A percentile compares a stretch with the other conserved stretches of the same genome.
Evolutionary conservation across 2,797 vertebrate genomes (phyloP).

Genomic region (Hyperoplus lanceolatus): DNA sequence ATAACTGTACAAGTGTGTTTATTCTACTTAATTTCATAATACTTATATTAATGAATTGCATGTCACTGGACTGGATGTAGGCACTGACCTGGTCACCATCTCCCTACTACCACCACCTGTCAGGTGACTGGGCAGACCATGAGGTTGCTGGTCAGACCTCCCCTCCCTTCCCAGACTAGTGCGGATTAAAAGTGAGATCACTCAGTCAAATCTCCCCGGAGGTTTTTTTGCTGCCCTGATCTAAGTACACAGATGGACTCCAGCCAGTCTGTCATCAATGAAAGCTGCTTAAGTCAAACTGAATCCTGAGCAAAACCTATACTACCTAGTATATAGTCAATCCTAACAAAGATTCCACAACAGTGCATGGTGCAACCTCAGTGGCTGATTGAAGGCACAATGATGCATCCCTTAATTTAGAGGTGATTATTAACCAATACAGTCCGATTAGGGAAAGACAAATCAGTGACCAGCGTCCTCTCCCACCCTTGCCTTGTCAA

Average conservation of each 20-base stretch:
- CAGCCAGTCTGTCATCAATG: slow-evolving; percentile 66
- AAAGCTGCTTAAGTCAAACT: slow-evolving; percentile 73
- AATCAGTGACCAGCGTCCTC: slow-evolving; percentile 41
- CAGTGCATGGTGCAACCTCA: slow-evolving; percentile 38
- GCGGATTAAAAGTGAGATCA: slow-evolving; percentile 82
- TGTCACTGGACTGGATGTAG: slow-evolving; percentile 3
- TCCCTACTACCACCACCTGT: slow-evolving; percentile 26
- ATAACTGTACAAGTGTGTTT: slow-evolving; percentile 2
- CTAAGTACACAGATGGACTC: slow-evolving; percentile 55
- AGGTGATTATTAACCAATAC: slow-evolving; percentile 37
- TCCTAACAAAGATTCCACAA: slow-evolving; percentile 18
- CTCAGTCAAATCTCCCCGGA: slow-evolving; percentile 63
- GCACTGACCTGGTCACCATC: slow-evolving; percentile 4
- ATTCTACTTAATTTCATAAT: background rate
- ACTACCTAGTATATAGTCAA: background rate
- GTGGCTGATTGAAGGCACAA: slow-evolving; percentile 1
- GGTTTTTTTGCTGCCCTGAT: slow-evolving; percentile 55
- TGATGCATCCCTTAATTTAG: slow-evolving; percentile 28
- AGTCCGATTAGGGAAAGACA: slow-evolving; percentile 50
- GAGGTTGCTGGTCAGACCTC: slow-evolving; percentile 71
- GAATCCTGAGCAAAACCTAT: slow-evolving; percentile 42
- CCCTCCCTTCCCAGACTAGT: slow-evolving; percentile 42
- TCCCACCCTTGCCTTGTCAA: slow-evolving; percentile 33
- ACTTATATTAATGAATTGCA: slow-evolving; percentile 2
- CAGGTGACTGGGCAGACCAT: slow-evolving; percentile 61